Conservation (phyloP, 2,888 invertebrate species). For the Eristalis tenax region DNA sequence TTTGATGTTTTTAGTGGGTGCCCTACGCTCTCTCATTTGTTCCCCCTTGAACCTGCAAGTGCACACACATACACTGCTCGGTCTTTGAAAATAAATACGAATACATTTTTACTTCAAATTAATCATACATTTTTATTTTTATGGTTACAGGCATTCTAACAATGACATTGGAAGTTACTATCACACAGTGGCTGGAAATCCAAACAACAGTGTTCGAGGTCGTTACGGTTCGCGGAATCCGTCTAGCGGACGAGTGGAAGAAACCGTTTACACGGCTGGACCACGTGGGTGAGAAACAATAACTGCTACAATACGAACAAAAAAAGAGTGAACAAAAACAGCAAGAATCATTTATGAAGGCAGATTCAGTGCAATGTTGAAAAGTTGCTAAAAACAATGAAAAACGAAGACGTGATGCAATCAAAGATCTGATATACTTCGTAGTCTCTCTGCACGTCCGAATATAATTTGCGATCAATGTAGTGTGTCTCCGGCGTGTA, state of each 20-base stretch:
- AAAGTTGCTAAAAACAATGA: constrained; percentile 5
- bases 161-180: constrained; percentile 88
- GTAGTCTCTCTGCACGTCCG: neutral
- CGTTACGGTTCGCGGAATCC: constrained; percentile 88
- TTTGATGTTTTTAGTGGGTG: too few species aligned
- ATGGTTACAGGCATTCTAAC: constrained; percentile 81
- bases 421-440: neutral
- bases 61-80: too few species aligned
- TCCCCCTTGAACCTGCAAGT: too few species aligned
- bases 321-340: neutral
- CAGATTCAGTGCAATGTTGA: constrained; percentile 3
- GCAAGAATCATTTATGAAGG: neutral
- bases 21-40: too few species aligned
- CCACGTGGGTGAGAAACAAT: constrained; percentile 85
- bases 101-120: neutral
- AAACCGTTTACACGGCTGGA: constrained; percentile 89
- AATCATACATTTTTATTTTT: constrained; percentile 8
- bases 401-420: neutral
- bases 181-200: constrained; percentile 85
- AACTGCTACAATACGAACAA: neutral
- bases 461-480: constrained; percentile 71
- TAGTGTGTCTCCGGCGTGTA: constrained; percentile 72
- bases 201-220: constrained; percentile 86
- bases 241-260: constrained; percentile 86
- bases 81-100: neutral